Conservation (phyloP, 2,113 vertebrate genomes). For the Nematolebias whitei region DNA sequence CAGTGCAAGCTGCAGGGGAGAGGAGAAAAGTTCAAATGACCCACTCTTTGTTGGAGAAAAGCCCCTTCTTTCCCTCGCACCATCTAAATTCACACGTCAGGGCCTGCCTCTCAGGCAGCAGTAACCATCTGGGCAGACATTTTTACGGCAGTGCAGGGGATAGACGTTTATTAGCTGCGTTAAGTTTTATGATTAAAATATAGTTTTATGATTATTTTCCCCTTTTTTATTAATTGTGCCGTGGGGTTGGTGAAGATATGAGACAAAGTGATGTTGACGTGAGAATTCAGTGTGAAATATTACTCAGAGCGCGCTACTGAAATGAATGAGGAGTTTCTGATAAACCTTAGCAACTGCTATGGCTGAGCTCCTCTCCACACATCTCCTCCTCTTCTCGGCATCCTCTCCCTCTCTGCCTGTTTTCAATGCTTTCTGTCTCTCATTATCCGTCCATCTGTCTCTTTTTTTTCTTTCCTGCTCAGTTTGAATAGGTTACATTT, state of each 20-base stretch:
- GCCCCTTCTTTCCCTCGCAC: constrained; percentile 7
- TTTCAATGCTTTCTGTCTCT: constrained; percentile 3
- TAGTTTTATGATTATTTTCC: constrained; percentile 43
- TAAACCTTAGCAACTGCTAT: constrained; percentile 36
- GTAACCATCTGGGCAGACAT: constrained; percentile 35
- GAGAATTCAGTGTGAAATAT: neutral
- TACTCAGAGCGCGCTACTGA: neutral
- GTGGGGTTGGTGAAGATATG: neutral
- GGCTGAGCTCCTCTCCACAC: neutral
- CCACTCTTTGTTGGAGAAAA: constrained; percentile 23
- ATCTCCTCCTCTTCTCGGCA: neutral
- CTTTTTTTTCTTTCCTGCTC: neutral
- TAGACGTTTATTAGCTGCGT: constrained; percentile 42
- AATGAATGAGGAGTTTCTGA: constrained; percentile 37
- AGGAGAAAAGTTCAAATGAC: constrained; percentile 40
- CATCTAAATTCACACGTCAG: constrained; percentile 27
- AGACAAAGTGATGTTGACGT: neutral
- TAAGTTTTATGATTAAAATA: constrained; percentile 50
- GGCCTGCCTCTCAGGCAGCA: constrained; percentile 47
- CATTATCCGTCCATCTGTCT: constrained; percentile 16
- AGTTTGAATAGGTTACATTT: constrained; percentile 20
- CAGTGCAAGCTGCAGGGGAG: constrained; percentile 48
- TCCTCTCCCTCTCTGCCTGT: neutral
- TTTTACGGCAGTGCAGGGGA: constrained; percentile 39
- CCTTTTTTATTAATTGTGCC: constrained; percentile 26